These are phyloP conservation scores for Cataglyphis rosenhaueri DNA, from an alignment of 2,888 invertebrate species.

Conservation along the genomic window DNA sequence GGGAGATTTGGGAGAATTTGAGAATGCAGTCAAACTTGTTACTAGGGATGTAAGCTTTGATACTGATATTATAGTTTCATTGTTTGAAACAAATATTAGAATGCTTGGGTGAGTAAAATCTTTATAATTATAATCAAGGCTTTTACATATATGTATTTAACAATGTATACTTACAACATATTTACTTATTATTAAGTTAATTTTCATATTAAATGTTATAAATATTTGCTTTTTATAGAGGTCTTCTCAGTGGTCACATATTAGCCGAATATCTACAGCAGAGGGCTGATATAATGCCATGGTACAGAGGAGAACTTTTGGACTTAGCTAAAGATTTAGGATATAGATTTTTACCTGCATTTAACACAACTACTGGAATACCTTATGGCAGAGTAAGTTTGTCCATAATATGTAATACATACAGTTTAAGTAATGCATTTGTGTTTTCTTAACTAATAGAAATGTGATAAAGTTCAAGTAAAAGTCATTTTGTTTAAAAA, in stretches of 20 bases:
- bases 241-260: constrained; percentile 96
- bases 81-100: constrained; percentile 99
- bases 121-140: constrained; percentile 1
- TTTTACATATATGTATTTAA: neutral
- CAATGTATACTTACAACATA: neutral
- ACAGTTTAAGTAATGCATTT: constrained; percentile 28
- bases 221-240: constrained; percentile 87
- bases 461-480: no score
- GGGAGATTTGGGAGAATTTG: constrained; percentile 98
- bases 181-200: neutral
- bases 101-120: constrained; percentile 93
- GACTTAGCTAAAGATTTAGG: constrained; percentile 97
- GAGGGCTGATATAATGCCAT: constrained; percentile 90
- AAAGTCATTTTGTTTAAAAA: no score
- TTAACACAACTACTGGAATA: constrained; percentile 98
- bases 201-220: neutral
- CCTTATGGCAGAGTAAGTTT: constrained; percentile 95
- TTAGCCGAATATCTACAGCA: constrained; percentile 93
- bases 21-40: constrained; percentile 94
- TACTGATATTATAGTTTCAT: constrained; percentile 97
- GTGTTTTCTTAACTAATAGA: neutral
- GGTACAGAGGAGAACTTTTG: constrained; percentile 96
- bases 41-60: constrained; percentile 96
- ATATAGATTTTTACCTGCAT: constrained; percentile 96
- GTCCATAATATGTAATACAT: constrained; percentile 2